phyloP scores from a whole-genome alignment of 2,797 vertebrate genomes.

The Myotis vivesi region DNA sequence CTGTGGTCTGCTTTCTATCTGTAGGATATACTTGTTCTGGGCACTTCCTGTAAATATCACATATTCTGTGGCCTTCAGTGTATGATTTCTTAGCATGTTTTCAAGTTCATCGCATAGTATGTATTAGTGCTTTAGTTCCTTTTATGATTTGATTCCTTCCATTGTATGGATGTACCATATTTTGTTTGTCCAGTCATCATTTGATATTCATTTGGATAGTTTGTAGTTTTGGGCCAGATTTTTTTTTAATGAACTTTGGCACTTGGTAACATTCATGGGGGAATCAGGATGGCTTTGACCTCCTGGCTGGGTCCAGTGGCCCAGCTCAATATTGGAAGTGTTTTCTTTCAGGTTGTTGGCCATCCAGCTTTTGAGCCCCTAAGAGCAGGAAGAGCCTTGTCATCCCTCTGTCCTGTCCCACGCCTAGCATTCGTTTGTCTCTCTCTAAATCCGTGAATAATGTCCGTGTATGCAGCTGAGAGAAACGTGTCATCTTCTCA shows the following conservation, averaged over 20 bases:
- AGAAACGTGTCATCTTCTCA: conserved; percentile 49
- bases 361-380: neutral
- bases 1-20: neutral
- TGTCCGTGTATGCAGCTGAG: neutral
- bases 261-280: neutral
- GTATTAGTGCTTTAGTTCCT: neutral
- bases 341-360: neutral
- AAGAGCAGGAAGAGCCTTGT: neutral
- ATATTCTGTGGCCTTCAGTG: neutral
- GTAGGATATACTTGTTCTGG: neutral
- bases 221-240: neutral
- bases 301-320: neutral
- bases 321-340: neutral
- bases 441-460: neutral
- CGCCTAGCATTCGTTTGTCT: neutral
- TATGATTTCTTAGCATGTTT: neutral
- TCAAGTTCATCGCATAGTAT: neutral
- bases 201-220: neutral
- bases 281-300: neutral
- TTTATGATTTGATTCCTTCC: neutral
- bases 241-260: neutral
- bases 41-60: neutral
- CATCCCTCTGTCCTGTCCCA: neutral
- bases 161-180: too few relatives aligned
- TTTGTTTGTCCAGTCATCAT: neutral